Conservation (phyloP, 2,113 vertebrate species). For the Tetrao urogallus region DNA sequence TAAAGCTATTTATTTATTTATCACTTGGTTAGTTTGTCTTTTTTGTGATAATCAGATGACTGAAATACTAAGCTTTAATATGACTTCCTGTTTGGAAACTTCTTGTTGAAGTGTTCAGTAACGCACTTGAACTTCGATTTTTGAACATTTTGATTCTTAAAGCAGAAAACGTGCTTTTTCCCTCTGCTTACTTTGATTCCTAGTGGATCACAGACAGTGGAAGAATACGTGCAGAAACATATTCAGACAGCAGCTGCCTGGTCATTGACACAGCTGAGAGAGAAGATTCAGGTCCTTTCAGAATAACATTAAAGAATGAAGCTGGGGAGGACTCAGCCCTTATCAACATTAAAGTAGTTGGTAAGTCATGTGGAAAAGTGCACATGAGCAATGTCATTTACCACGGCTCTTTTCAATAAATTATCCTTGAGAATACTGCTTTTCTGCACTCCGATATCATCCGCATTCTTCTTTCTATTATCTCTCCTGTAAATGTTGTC, state of each 20-base stretch:
- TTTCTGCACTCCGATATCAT: neutral
- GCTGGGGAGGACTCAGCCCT: conserved; percentile 92
- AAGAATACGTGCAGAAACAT: conserved; percentile 88
- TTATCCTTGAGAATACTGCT: neutral
- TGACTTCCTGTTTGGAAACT: neutral
- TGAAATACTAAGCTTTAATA: neutral
- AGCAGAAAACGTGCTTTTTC: neutral
- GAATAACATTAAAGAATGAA: conserved; percentile 94
- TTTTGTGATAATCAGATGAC: neutral
- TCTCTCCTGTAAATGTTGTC: neutral
- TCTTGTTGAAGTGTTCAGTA: neutral
- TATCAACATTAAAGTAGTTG: conserved; percentile 95
- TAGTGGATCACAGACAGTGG: conserved; percentile 91
- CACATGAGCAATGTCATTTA: neutral
- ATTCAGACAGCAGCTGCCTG: conserved; percentile 90
- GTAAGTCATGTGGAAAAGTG: conserved; percentile 77
- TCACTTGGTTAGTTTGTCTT: neutral
- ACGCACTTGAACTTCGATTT: neutral
- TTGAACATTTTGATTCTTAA: neutral
- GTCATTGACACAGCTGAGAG: conserved; percentile 93
- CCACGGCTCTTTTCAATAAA: neutral
- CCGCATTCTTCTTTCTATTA: neutral
- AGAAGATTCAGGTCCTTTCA: conserved; percentile 91
- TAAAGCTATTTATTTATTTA: neutral
- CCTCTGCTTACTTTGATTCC: neutral